Evolutionary conservation across 2,113 vertebrate species (phyloP).

Genomic region (Lagopus muta): DNA sequence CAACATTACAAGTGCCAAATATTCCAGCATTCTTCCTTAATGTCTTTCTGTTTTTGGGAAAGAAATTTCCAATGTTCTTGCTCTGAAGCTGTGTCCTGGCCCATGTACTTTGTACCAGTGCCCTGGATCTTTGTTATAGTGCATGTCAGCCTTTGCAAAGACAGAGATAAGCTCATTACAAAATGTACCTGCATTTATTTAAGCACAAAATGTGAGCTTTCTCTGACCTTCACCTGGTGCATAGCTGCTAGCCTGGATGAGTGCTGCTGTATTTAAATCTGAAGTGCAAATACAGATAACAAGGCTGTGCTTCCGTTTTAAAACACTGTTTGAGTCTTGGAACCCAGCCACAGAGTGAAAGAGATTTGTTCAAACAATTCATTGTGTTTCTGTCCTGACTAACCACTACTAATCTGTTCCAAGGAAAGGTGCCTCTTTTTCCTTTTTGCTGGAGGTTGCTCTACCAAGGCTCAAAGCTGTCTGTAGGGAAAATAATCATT

Average conservation of each 20-base stretch:
- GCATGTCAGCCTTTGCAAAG: not conserved
- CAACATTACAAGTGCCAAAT: not conserved
- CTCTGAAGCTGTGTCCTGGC: not conserved
- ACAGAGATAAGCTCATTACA: not conserved
- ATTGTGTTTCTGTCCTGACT: slow-evolving; percentile 3
- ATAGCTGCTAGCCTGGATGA: not conserved
- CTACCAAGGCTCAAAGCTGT: not conserved
- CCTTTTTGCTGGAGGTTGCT: not conserved
- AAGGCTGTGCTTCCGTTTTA: not conserved
- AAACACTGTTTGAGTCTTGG: slow-evolving; percentile 17
- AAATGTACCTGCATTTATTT: slow-evolving; percentile 35
- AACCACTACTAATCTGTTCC: not conserved
- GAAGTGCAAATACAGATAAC: slow-evolving; percentile 10
- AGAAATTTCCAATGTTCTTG: not conserved
- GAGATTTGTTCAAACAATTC: not conserved
- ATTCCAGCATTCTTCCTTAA: not conserved
- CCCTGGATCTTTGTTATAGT: not conserved
- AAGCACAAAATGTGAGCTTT: slow-evolving; percentile 31
- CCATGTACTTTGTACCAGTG: not conserved
- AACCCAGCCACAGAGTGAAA: not conserved
- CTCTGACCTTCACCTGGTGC: slow-evolving; percentile 6
- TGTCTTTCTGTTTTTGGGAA: not conserved
- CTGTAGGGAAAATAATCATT: slow-evolving; percentile 22
- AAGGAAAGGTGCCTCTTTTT: not conserved
- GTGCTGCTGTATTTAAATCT: not conserved